Conservation (phyloP, 2,888 invertebrate species). For the Lasioglossum malachurum region DNA sequence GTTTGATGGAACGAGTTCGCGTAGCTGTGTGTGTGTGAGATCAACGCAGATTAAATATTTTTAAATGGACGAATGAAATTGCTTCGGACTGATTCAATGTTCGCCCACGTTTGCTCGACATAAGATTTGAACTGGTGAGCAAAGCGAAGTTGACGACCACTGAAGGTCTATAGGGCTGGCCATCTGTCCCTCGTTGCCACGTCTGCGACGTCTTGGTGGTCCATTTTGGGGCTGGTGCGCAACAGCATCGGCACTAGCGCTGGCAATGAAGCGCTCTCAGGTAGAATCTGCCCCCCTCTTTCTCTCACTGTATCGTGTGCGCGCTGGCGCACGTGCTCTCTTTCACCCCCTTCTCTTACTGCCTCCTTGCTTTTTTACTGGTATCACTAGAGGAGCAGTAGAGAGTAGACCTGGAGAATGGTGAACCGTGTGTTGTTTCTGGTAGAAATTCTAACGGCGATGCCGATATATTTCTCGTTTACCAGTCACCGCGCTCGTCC, state of each 20-base stretch:
- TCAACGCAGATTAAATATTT: slow-evolving; percentile 17
- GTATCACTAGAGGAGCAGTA: slow-evolving; percentile 33
- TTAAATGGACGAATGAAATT: slow-evolving; percentile 13
- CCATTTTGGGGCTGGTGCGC: slow-evolving; percentile 66
- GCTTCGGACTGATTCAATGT: slow-evolving; percentile 9
- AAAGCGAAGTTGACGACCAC: slow-evolving; percentile 59
- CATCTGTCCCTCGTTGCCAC: slow-evolving; percentile 81
- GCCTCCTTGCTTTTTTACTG: slow-evolving; percentile 33
- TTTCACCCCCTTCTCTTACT: slow-evolving; percentile 26
- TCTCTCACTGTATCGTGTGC: slow-evolving; percentile 39
- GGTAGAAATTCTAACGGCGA: slow-evolving; percentile 29
- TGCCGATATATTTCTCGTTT: not conserved
- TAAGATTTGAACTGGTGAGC: slow-evolving; percentile 40
- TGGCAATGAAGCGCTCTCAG: slow-evolving; percentile 58
- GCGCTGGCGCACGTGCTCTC: slow-evolving; percentile 50
- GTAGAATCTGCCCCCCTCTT: slow-evolving; percentile 50
- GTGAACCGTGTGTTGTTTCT: slow-evolving; percentile 31
- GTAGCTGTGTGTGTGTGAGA: not conserved
- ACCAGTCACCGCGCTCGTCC: not conserved
- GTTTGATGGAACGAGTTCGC: slow-evolving; percentile 2
- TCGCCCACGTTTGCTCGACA: slow-evolving; percentile 9
- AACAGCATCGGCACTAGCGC: slow-evolving; percentile 59
- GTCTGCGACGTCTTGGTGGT: slow-evolving; percentile 74
- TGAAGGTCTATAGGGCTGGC: slow-evolving; percentile 65
- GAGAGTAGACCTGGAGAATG: slow-evolving; percentile 24